Conservation (phyloP, 2,888 invertebrate genomes). For the Atrina japonica region DNA sequence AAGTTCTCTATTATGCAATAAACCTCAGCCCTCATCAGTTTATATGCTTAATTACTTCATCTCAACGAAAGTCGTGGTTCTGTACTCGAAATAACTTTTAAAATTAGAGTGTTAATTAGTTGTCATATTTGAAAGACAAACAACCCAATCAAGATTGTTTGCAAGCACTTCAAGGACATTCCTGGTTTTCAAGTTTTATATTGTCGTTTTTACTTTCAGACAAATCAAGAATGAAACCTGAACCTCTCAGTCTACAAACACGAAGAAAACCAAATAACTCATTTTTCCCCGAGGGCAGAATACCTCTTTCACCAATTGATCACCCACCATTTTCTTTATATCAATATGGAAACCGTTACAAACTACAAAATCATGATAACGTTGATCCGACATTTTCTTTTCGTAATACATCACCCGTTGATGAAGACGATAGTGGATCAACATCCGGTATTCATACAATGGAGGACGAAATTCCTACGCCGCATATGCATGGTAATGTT, state of each 20-base stretch:
- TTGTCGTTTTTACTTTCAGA: too few species aligned
- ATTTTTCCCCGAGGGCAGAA: slow-evolving; percentile 37
- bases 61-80: too few species aligned
- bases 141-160: too few species aligned
- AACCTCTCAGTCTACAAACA: slow-evolving; percentile 14
- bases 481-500: slow-evolving; percentile 16
- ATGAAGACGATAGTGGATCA: slow-evolving; percentile 42
- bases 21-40: too few species aligned
- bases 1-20: too few species aligned
- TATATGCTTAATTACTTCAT: too few species aligned
- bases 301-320: slow-evolving; percentile 39
- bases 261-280: slow-evolving; percentile 1
- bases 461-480: slow-evolving; percentile 34
- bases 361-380: slow-evolving; percentile 3
- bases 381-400: slow-evolving; percentile 27
- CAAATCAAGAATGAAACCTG: neutral
- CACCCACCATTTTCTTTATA: slow-evolving; percentile 8
- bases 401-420: slow-evolving; percentile 16
- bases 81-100: too few species aligned
- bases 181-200: too few species aligned
- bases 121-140: too few species aligned
- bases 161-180: too few species aligned
- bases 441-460: slow-evolving; percentile 46
- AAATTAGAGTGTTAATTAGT: too few species aligned
- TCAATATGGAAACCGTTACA: slow-evolving; percentile 15